Base-by-base conservation (phyloP, 2,888 invertebrate species). In the Priocnemis perturbator region DNA sequence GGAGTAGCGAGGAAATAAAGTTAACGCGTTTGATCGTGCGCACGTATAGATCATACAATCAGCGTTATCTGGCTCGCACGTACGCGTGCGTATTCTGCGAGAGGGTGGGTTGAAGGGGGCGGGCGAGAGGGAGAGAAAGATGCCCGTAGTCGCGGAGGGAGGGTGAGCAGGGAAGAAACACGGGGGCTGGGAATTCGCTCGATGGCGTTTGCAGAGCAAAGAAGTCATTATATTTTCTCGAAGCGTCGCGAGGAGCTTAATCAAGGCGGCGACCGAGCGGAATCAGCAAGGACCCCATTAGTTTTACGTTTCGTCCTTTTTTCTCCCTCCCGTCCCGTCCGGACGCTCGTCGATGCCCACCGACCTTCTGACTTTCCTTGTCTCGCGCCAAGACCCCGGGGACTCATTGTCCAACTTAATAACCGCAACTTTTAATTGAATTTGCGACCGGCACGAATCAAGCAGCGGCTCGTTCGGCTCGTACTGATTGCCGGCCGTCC, bases 401-500 rank as follows among this genome's bases (percentile, higher is more conserved):
- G 88, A 86, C 86, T 87, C 88, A 87, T 88, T 87, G 86, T 87
- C 85, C 85, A 84, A 86, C 83, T 83, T 87, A 88, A 88, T 88
- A 87, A 88, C 83, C 86, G 83, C 85, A 88, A 88, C 85, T 88
- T 88, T 88, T 88, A 88, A 87, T 88, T 88, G 86, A 88, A 88
- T 88, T 86, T 86, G 82, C 83, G 83, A 84, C 82, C 77, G 75
- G 71, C 81, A 80, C 81, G 82, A 85, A 85, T 86, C 83, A 85
- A 86, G 83, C 84, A 84, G 86, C 78, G 80, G 78, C 78, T 78
- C 63, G 74, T 78, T 67, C 79, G 71, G 73, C 69, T 78, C 73
- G 71, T 77, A 78, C 82, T 84, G 84, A 84, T 86, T 85, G 84
- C 67, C 67, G 68, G 73, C 55, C 73, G 67, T 71, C 65, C 68